Percentiles rank a stretch among this genome's conserved stretches.
Evolutionary conservation across 2,888 invertebrate genomes (phyloP).

Genomic region (Polymixis lichenea): DNA sequence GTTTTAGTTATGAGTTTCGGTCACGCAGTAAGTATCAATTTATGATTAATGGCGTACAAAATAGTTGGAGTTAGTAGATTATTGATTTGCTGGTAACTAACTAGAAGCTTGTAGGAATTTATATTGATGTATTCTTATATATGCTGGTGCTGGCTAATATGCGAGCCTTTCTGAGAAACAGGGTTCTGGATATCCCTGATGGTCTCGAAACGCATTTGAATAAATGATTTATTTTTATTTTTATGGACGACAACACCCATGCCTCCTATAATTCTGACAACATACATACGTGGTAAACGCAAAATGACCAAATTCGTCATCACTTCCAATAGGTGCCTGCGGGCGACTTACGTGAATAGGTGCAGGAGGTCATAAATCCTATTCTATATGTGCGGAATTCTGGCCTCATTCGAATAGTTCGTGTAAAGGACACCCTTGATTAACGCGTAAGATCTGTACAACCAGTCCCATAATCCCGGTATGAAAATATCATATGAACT

Average conservation of each 20-base stretch:
- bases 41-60: background rate
- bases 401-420: conserved; percentile 27
- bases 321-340: no score
- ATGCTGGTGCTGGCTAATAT: no score
- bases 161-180: background rate
- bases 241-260: no score
- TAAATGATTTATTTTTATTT: no score
- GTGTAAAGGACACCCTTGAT: conserved; percentile 18
- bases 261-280: no score
- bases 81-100: background rate
- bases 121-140: background rate
- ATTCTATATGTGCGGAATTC: conserved; percentile 10
- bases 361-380: no score
- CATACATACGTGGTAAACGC: no score
- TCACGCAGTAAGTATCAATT: background rate
- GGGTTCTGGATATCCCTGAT: background rate
- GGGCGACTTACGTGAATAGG: no score
- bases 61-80: background rate
- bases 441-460: background rate
- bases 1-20: background rate
- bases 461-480: background rate
- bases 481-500: no score
- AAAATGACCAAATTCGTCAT: no score
- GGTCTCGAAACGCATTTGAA: background rate
- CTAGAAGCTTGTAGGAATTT: background rate